Conservation (phyloP, 2,888 invertebrate genomes). For the Thyatira batis region DNA sequence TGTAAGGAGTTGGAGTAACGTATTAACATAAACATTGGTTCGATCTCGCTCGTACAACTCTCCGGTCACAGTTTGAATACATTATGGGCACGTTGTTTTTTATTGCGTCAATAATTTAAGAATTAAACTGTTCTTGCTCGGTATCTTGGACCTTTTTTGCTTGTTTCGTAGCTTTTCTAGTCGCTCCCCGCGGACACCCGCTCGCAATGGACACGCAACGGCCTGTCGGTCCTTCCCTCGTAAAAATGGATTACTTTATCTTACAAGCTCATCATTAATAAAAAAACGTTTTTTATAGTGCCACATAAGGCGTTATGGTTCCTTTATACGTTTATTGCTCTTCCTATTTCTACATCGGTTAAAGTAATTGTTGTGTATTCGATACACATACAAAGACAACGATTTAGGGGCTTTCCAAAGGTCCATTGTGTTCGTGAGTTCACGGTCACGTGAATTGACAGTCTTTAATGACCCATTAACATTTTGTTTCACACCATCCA, state of each 20-base stretch:
- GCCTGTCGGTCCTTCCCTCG: slow-evolving; percentile 42
- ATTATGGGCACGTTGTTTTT: slow-evolving; percentile 66
- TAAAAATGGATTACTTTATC: slow-evolving; percentile 67
- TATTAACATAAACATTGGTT: slow-evolving; percentile 77
- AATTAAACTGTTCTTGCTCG: slow-evolving; percentile 60
- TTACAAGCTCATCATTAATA: slow-evolving; percentile 47
- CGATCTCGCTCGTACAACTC: slow-evolving; percentile 61
- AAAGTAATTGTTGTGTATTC: slow-evolving; percentile 10
- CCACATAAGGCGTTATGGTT: slow-evolving; percentile 29
- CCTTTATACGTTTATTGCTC: slow-evolving; percentile 3
- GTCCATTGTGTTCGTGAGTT: slow-evolving; percentile 38
- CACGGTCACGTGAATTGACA: slow-evolving; percentile 53
- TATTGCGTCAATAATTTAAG: slow-evolving; percentile 72
- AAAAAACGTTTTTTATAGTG: slow-evolving; percentile 37
- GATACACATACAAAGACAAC: slow-evolving; percentile 14
- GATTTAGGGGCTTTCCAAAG: slow-evolving; percentile 25
- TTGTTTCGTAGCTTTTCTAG: slow-evolving; percentile 28
- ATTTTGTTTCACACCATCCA: slow-evolving; percentile 67
- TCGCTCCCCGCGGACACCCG: slow-evolving; percentile 40
- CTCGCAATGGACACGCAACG: slow-evolving; percentile 30
- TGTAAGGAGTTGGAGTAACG: slow-evolving; percentile 49
- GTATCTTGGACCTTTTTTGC: slow-evolving; percentile 39
- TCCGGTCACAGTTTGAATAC: slow-evolving; percentile 68
- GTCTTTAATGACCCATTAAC: slow-evolving; percentile 64
- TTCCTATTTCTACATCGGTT: slow-evolving; percentile 5